Evolutionary conservation across 2,888 invertebrate species (phyloP), one percentile per base, ranked within the genome.

Genomic region (Neria commutata): DNA sequence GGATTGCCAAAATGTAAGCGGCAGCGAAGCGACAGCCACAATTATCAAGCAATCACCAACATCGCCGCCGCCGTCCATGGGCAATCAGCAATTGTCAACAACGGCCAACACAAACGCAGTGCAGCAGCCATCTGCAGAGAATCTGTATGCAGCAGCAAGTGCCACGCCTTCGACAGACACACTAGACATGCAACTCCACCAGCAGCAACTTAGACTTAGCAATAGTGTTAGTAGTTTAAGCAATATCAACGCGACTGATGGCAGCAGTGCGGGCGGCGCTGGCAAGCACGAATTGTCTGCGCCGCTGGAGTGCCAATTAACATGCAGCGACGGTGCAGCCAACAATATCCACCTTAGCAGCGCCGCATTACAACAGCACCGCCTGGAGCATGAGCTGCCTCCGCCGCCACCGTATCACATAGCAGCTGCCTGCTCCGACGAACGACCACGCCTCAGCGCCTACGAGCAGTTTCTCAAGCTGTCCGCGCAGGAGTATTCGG

Each of bases 391-490:
- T 17, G 68, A 73, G 48, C 68, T 66, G 48, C 61, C 64, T 55
- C 70, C 75, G 26, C 75, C 72, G 25, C 75, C 72, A 25, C 68
- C 75, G 57, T 75, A 72, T 58, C 68, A 62, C 55, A 45, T n/a
- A n/a, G n/a, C 55, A 17, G 40, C 50, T 26, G 37, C 14, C 37
- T 14, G 4, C 6, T 8, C 16, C 11, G 10, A n/a, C n/a, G n/a
- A n/a, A n/a, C n/a, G n/a, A 61, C 21, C 63, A 65, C 75, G 74
- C n/a, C 62, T 74, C 4, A 71, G 54, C 50, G 74, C 69, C 54
- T 77, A 74, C 47, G 78, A 77, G 51, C 74, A 76, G 52, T 77
- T 77, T 60, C 64, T 78, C 2, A 78, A 76, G 55, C 58, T 77
- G 14, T 75, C 76, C 29, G 68, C 69, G 14, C 72, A 72, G 54